Evolutionary conservation across 2,797 vertebrate species (phyloP).

Genomic region (Rhinichthys osculus): DNA sequence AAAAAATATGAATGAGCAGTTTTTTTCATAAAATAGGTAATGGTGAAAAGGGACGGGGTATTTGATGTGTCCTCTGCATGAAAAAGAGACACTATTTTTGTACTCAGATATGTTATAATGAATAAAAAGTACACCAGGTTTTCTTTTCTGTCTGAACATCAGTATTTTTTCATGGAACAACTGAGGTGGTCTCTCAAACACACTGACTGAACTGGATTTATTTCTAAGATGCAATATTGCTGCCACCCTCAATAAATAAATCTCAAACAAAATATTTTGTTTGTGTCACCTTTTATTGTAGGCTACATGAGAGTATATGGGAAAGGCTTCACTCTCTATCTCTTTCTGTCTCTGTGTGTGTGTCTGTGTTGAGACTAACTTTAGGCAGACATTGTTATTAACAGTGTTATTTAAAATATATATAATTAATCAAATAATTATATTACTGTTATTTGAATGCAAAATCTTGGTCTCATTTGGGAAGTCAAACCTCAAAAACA

Average conservation of each 20-base stretch:
- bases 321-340: background rate
- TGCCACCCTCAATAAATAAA: constrained; percentile 78
- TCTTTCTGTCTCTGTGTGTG: background rate
- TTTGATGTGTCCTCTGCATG: constrained; percentile 73
- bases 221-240: constrained; percentile 84
- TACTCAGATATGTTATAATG: constrained; percentile 72
- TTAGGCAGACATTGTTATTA: background rate
- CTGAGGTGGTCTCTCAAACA: constrained; percentile 80
- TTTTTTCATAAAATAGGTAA: constrained; percentile 38
- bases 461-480: background rate
- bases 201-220: constrained; percentile 82
- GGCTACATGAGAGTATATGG: too few relatives aligned
- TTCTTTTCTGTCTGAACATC: constrained; percentile 55
- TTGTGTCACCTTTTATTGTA: background rate
- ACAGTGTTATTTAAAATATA: background rate
- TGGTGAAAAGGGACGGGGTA: constrained; percentile 23
- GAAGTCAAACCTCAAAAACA: background rate
- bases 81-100: constrained; percentile 84
- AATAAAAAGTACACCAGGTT: constrained; percentile 37
- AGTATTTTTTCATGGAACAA: constrained; percentile 83
- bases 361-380: background rate
- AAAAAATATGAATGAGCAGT: constrained; percentile 12
- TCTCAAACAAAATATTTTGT: constrained; percentile 19
- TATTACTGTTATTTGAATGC: background rate
- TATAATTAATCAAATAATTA: too few relatives aligned